Evolutionary conservation across 2,888 invertebrate species (phyloP), one percentile per base, ranked within the genome.

Genomic region (Cerceris ruficornis): DNA sequence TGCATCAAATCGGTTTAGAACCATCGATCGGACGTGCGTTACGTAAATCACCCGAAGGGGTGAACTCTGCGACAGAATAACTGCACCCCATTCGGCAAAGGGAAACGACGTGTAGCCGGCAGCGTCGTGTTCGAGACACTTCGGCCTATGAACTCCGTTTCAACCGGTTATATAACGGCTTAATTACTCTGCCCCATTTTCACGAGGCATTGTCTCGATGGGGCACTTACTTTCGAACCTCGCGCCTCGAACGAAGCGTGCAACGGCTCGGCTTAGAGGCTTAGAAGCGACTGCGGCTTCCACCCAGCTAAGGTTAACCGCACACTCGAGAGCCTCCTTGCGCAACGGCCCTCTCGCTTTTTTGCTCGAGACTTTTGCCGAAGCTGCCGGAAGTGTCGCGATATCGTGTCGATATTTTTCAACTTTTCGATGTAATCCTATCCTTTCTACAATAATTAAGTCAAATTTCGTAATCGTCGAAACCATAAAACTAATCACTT

Each of bases 181-280:
- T 91, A 91, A 91, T 91, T 91, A 90, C 91, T 89, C 87, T 91
- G 91, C 86, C 91, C 91, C 87, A 90, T 91, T 91, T 91, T 90
- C 89, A 85, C 87, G 88, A 86, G 86, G 89, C 88, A 91, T 91
- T 91, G 91, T 91, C 90, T 91, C 86, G 89, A 87, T 84, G 89
- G 84, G 87, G 88, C 87, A 87, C 84, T 89, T 85, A 91, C 90
- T 90, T 90, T 91, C 91, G 83, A 89, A 88, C 89, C 83, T 84
- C 76, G 81, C 83, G 76, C 81, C 75, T 81, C 85, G 81, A 84
- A 84, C 84, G 76, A 77, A 77, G 72, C 82, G 79, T 82, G 81
- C 75, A 76, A 71, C 82, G 71, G 66, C 78, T 84, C 82, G 71
- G 69, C 78, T 84, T 83, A 84, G 86, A 66, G 72, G 76, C 78